Conservation (phyloP, 2,797 vertebrate genomes). For the Xerus rutilus region DNA sequence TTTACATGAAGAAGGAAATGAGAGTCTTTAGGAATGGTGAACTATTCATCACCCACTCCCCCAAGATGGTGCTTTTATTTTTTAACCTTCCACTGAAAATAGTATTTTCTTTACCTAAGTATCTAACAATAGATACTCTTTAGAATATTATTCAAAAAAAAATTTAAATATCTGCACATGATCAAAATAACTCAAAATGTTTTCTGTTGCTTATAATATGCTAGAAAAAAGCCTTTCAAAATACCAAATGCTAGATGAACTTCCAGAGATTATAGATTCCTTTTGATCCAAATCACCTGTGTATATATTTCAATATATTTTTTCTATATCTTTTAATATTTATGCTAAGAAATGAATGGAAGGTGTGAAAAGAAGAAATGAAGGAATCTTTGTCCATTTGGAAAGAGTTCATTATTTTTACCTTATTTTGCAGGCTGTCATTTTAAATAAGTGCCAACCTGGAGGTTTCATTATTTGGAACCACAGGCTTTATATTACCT, state of each 20-base stretch:
- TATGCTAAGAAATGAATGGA: constrained; percentile 73
- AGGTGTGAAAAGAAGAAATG: neutral
- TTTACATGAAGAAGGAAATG: neutral
- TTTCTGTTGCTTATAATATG: constrained; percentile 31
- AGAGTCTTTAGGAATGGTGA: neutral
- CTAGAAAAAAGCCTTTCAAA: constrained; percentile 48
- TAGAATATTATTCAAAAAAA: constrained; percentile 64
- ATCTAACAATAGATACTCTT: constrained; percentile 83
- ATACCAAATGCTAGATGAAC: neutral
- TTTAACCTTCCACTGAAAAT: constrained; percentile 64
- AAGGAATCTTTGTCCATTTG: neutral
- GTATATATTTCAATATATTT: constrained; percentile 73
- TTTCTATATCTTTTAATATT: constrained; percentile 65
- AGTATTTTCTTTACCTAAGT: constrained; percentile 80
- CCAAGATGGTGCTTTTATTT: neutral
- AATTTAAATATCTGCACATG: constrained; percentile 45
- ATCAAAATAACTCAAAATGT: constrained; percentile 32
- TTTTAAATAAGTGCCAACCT: constrained; percentile 67
- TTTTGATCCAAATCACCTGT: constrained; percentile 60
- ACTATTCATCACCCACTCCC: neutral
- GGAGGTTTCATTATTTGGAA: constrained; percentile 77
- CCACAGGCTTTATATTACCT: constrained; percentile 79
- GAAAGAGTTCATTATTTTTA: constrained; percentile 66
- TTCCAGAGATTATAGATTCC: neutral
- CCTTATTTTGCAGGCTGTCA: constrained; percentile 32